Evolutionary conservation across 2,888 invertebrate species (phyloP), one percentile per base, ranked within the genome.

Genomic region (Noctua janthe): DNA sequence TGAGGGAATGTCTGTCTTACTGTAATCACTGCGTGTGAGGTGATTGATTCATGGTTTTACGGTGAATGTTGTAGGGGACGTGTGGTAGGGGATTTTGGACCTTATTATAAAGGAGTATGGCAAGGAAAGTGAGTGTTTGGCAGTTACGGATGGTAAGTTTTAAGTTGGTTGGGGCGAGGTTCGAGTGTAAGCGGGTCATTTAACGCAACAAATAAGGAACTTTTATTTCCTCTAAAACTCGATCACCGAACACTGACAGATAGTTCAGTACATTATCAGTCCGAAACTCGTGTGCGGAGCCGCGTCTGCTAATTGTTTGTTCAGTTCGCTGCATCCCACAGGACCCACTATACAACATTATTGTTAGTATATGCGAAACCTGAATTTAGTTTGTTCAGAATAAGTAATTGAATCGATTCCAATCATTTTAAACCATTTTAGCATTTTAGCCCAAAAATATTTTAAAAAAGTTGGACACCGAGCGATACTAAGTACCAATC

Each of bases 21-120:
- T 86, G 83, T 92, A 92, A 93, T 92, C 89, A 91, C 90, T 88
- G 88, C 79, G 88, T 87, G 88, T 90, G 87, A 86, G 82, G 76
- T 92, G 92, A 92, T 92, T 92, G 92, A 92, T 92, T 92, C 91
- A 90, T 90, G 85, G 80, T 74, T 77, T 43, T 69, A 59, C 72
- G 23, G 72, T 74, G 62, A 79, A 80, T 79, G 71, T 76, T 23
- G 43, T 49, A 3, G 47, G 47, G 4, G 5, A 20, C 11, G 11
- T n/a, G 47, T 85, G 51, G 15, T 75, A 23, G 10, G 43, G 47
- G 51, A 86, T 64, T 77, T 83, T 86, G 67, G 20, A 78, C 80
- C 77, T 86, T 89, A 90, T 76, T 2, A 2, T 47, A 20, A 49
- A 1, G 1, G 0, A 0, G 2, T 83, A 89, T 51, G 76, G 78